Percentiles rank a stretch among this genome's conserved stretches.
Conservation (phyloP, 2,113 vertebrate genomes). For the Bos indicus region DNA sequence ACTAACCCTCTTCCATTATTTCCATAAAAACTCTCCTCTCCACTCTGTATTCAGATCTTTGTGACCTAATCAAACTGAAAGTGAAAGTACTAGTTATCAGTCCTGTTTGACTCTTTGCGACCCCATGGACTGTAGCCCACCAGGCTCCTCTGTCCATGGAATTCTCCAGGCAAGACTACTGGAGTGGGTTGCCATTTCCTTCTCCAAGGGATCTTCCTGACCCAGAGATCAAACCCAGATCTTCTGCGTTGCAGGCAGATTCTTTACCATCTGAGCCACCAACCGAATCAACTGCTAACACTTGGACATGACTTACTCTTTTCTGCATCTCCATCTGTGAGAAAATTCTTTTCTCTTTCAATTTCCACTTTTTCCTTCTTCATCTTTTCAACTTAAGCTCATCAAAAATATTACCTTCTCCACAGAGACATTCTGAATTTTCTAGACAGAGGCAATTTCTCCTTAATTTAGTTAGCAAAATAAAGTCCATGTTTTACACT, state of each 20-base stretch:
- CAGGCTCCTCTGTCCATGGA: neutral
- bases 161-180: neutral
- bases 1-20: neutral
- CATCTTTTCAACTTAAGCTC: neutral
- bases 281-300: neutral
- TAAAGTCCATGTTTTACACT: neutral
- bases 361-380: neutral
- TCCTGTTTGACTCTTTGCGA: rapidly evolving
- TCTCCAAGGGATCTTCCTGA: neutral
- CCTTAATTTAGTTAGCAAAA: neutral
- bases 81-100: neutral
- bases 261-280: neutral
- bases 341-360: neutral
- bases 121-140: neutral
- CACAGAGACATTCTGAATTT: neutral
- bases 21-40: neutral
- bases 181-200: neutral
- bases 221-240: neutral
- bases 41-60: neutral
- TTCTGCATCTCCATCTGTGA: neutral
- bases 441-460: neutral
- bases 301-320: neutral
- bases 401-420: neutral
- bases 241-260: neutral
- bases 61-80: neutral